phyloP scores from a whole-genome alignment of 1,140 invertebrate species.

The Schlechtendalia chinensis region DNA sequence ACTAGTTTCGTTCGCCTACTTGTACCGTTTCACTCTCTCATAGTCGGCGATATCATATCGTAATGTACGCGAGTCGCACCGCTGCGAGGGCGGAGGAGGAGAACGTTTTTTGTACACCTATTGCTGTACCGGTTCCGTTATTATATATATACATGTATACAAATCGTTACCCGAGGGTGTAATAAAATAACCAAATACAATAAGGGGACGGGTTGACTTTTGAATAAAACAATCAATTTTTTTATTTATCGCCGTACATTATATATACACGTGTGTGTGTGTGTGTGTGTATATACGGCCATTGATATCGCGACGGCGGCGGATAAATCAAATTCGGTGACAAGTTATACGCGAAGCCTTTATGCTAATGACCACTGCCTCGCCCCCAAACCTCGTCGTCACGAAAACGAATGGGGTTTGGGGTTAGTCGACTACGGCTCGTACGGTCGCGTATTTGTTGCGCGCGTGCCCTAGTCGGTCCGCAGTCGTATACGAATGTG shows the following conservation, averaged over 20 bases:
- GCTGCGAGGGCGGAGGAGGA: too few relatives aligned
- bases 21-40: too few relatives aligned
- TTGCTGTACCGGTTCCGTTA: too few relatives aligned
- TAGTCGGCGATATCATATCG: too few relatives aligned
- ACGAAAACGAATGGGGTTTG: not conserved
- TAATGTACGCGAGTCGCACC: too few relatives aligned
- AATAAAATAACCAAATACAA: constrained; percentile 46
- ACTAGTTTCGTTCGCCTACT: too few relatives aligned
- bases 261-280: too few relatives aligned
- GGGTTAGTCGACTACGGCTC: constrained; percentile 1
- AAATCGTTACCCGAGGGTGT: constrained; percentile 8
- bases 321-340: constrained; percentile 47
- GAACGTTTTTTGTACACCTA: too few relatives aligned
- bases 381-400: too few relatives aligned
- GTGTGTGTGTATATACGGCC: not conserved
- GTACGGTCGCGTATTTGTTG: constrained; percentile 5
- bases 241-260: constrained; percentile 14
- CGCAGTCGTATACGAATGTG: not conserved
- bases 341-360: constrained; percentile 31
- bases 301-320: not conserved
- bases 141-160: too few relatives aligned
- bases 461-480: not conserved
- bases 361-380: constrained; percentile 33
- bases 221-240: constrained; percentile 50
- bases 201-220: constrained; percentile 24